Evolutionary conservation across 2,797 vertebrate genomes (phyloP).

Genomic region (Delichon dasypus): DNA sequence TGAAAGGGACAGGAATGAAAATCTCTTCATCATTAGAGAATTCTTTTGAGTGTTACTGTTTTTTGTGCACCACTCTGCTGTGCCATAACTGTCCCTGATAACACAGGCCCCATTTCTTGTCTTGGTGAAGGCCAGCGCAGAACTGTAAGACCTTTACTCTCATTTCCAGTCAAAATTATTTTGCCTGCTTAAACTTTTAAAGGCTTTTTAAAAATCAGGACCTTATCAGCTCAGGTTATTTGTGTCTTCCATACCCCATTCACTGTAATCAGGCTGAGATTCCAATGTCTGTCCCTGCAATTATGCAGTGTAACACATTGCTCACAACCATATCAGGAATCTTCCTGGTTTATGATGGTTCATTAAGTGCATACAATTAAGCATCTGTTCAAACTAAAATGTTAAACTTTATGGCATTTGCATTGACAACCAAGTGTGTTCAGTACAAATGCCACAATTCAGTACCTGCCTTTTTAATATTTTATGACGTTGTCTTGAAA

Average conservation of each 20-base stretch:
- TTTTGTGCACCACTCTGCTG: neutral
- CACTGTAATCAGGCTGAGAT: neutral
- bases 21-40: neutral
- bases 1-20: neutral
- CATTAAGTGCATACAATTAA: constrained; percentile 67
- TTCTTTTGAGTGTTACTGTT: neutral
- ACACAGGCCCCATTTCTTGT: neutral
- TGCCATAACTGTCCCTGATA: neutral
- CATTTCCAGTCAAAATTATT: neutral
- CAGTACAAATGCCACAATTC: constrained; percentile 37
- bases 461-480: constrained; percentile 33
- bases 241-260: neutral
- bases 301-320: constrained; percentile 11
- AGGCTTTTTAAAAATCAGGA: neutral
- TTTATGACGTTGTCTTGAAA: neutral
- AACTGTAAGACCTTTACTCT: neutral
- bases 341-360: constrained; percentile 50
- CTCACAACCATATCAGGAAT: constrained; percentile 45
- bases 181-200: neutral
- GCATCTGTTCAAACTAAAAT: constrained; percentile 69
- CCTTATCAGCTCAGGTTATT: neutral
- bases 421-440: constrained; percentile 41
- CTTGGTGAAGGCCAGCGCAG: neutral
- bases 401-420: constrained; percentile 62
- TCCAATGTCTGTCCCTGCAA: neutral